These are phyloP conservation scores for Pimephales promelas DNA, from an alignment of 2,113 vertebrate species.

Conservation along the genomic window DNA sequence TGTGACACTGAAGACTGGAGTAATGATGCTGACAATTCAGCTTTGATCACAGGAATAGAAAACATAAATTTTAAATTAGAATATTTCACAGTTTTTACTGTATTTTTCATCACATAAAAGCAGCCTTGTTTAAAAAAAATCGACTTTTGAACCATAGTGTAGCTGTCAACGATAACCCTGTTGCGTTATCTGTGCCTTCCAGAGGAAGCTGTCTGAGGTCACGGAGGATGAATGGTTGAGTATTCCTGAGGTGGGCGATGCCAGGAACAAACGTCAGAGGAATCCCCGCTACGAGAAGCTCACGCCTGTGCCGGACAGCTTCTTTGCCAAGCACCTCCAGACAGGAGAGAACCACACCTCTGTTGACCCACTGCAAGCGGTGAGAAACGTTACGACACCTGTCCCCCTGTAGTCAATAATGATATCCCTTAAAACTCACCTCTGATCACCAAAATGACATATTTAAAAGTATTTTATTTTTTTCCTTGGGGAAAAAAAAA, in stretches of 20 bases:
- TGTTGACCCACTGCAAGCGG: constrained; percentile 92
- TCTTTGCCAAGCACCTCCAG: constrained; percentile 96
- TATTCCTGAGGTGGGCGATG: constrained; percentile 96
- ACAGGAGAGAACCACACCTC: constrained; percentile 89
- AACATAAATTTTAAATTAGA: background rate
- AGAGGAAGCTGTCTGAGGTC: constrained; percentile 94
- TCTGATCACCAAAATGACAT: too few relatives aligned
- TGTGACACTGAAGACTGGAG: background rate
- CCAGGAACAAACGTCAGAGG: constrained; percentile 95
- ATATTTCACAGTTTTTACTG: background rate
- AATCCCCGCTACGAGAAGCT: constrained; percentile 96
- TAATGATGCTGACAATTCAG: background rate
- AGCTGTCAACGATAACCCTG: background rate
- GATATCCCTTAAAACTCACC: too few relatives aligned
- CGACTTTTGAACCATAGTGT: background rate
- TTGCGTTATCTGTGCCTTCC: background rate
- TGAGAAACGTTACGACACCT: constrained; percentile 65
- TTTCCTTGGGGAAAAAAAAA: too few relatives aligned
- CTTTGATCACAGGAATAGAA: background rate
- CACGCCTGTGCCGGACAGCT: constrained; percentile 96
- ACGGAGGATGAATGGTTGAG: constrained; percentile 98
- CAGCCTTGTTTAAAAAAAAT: background rate
- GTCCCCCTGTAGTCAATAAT: too few relatives aligned
- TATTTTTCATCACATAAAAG: background rate
- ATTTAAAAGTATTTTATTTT: too few relatives aligned